Base-by-base conservation (phyloP, 1,140 invertebrate species). In the Semibalanus balanoides region DNA sequence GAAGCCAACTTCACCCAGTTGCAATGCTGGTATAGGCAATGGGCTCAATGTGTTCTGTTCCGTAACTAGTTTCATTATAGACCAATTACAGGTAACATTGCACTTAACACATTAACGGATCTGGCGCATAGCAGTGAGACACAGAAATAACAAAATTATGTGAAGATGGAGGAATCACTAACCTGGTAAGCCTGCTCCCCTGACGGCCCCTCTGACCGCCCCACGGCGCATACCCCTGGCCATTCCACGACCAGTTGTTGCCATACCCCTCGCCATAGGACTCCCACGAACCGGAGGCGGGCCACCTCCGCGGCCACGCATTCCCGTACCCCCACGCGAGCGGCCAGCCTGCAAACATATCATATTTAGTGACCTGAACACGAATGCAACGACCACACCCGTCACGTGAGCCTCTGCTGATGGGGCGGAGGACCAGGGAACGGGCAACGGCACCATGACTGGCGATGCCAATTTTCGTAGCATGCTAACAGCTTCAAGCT, bases 101-200 rank as follows among this genome's bases (percentile, higher is more conserved):
- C n/a, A n/a, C n/a, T n/a, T n/a, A n/a, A n/a, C n/a, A n/a, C n/a
- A n/a, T n/a, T n/a, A n/a, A n/a, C n/a, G n/a, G n/a, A n/a, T n/a
- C n/a, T n/a, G n/a, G n/a, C n/a, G n/a, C n/a, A n/a, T n/a, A n/a
- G n/a, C n/a, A n/a, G n/a, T n/a, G n/a, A n/a, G n/a, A n/a, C n/a
- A n/a, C n/a, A n/a, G n/a, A n/a, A n/a, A n/a, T n/a, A n/a, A n/a
- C n/a, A n/a, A n/a, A n/a, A n/a, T n/a, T n/a, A n/a, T n/a, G n/a
- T n/a, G n/a, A n/a, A n/a, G n/a, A 40, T 40, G 35, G 35, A 5
- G 35, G 5, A 5, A 19, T 64, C 22, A 25, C 86, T 90, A 86
- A 93, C 92, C 92, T 93, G 92, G 91, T 92, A 93, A 92, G 93
- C 90, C 93, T 93, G 77, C 80, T 80, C 90, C 91, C 90, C 92